phyloP scores from a whole-genome alignment of 2,888 invertebrate genomes.

The Taphrorychus bicolor region DNA sequence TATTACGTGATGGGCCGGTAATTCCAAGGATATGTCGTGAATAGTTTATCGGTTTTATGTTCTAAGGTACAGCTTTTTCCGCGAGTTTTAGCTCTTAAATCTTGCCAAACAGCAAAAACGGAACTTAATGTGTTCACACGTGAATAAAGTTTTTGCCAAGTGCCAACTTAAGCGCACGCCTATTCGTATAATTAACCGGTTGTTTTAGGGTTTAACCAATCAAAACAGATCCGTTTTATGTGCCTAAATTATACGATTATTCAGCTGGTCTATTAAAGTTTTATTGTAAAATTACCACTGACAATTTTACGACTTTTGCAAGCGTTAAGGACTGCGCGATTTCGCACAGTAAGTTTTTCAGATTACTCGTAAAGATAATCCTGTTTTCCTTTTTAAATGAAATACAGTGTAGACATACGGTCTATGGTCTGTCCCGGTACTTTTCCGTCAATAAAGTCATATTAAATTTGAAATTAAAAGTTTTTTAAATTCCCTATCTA shows the following conservation, averaged over 20 bases:
- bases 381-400: not conserved
- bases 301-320: not conserved
- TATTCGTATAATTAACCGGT: not conserved
- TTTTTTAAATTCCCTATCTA: too few relatives aligned
- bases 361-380: not conserved
- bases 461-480: too few relatives aligned
- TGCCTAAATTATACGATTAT: not conserved
- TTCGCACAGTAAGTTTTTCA: not conserved
- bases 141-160: not conserved
- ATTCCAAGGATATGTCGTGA: conserved; percentile 18
- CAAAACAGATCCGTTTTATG: not conserved
- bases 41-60: conserved; percentile 8
- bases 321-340: not conserved
- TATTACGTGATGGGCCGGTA: conserved; percentile 19
- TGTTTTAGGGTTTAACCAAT: not conserved
- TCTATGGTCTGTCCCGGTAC: too few relatives aligned
- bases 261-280: not conserved
- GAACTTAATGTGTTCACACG: not conserved
- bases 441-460: too few relatives aligned
- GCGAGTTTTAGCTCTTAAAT: not conserved
- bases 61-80: not conserved
- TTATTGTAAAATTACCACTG: not conserved
- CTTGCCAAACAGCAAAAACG: too few relatives aligned
- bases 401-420: too few relatives aligned
- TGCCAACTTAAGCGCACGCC: not conserved